Percentiles rank a stretch among this genome's conserved stretches.
Evolutionary conservation across 1,140 invertebrate genomes (phyloP).

Genomic region (Eupeodes corollae): DNA sequence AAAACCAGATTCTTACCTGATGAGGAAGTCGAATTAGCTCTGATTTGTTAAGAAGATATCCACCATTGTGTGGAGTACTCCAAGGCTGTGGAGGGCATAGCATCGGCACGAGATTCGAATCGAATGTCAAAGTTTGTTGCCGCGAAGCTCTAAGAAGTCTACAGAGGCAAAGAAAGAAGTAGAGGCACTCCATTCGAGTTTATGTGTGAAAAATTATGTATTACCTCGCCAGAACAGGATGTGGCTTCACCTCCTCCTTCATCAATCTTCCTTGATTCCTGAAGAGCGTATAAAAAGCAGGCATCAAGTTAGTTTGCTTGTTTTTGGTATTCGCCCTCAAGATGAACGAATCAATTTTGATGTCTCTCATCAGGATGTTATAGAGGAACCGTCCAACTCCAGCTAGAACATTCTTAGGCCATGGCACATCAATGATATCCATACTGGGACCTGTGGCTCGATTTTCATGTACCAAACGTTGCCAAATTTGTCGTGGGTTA

Average conservation of each 20-base stretch:
- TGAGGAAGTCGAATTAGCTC: slow-evolving; percentile 47
- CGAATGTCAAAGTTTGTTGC: slow-evolving; percentile 56
- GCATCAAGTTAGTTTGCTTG: slow-evolving; percentile 41
- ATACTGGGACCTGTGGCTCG: slow-evolving; percentile 47
- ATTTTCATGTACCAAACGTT: slow-evolving; percentile 46
- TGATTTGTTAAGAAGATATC: slow-evolving; percentile 60
- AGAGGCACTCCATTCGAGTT: neutral
- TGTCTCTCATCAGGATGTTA: slow-evolving; percentile 72
- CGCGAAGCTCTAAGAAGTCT: slow-evolving; percentile 54
- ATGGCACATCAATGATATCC: slow-evolving; percentile 46
- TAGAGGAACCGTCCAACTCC: slow-evolving; percentile 74
- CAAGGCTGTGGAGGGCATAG: slow-evolving; percentile 74
- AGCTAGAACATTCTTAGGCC: slow-evolving; percentile 50
- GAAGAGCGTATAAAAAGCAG: slow-evolving; percentile 75
- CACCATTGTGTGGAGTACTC: slow-evolving; percentile 49
- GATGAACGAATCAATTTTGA: slow-evolving; percentile 66
- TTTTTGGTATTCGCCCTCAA: slow-evolving; percentile 41
- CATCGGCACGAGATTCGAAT: slow-evolving; percentile 59
- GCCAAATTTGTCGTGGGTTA: slow-evolving; percentile 66
- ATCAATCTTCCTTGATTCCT: slow-evolving; percentile 50
- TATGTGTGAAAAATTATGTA: too few relatives aligned
- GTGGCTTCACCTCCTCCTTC: slow-evolving; percentile 73
- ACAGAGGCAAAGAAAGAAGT: too few relatives aligned
- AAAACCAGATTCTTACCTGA: slow-evolving; percentile 14
- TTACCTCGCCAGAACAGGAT: slow-evolving; percentile 54